Evolutionary conservation across 1,140 invertebrate genomes (phyloP), one percentile per base, ranked within the genome.

Genomic region (Macrotrachela quadricornifera): DNA sequence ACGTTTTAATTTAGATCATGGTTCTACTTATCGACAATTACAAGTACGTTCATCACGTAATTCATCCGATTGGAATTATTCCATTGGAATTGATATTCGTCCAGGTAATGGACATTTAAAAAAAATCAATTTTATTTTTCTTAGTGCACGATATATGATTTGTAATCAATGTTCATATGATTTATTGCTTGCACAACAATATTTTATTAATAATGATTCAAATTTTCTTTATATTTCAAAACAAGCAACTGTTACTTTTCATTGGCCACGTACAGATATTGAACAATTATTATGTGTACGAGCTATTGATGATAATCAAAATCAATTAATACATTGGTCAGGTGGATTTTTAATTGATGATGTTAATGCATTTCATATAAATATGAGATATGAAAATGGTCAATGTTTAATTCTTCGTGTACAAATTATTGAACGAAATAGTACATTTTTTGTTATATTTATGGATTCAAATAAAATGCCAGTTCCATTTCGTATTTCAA

Each of bases 401-500:
- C 21, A 30, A 30, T 30, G 21, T 30, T 30, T 30, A 30, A 4
- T 30, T 4, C 21, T 30, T 30, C 21, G 21, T 30, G 21, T 30
- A 30, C 21, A 30, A 30, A 8, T 30, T 30, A 30, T 30, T 30
- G 21, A 30, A 30, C 21, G 21, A 30, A 30, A 81, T 45, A 84
- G 87, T 0, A 87, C 86, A 2, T 88, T 80, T 65, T 85, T 85
- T 60, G 79, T 95, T 46, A 77, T 94, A 37, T 82, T 96, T 60
- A 84, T 80, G 36, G 85, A 95, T 73, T 84, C 86, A 0, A 79
- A 84, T 55, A 79, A 79, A 16, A 79, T 91, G 71, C 91, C 91
- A 43, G 83, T 90, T n/a, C 90, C 90, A 8, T 82, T 94, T 56
- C 73, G 86, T 58, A 79, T 96, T 54, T 87, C 95, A 62, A 97